phyloP scores from a whole-genome alignment of 2,888 invertebrate species.

The Tetragonisca angustula region DNA sequence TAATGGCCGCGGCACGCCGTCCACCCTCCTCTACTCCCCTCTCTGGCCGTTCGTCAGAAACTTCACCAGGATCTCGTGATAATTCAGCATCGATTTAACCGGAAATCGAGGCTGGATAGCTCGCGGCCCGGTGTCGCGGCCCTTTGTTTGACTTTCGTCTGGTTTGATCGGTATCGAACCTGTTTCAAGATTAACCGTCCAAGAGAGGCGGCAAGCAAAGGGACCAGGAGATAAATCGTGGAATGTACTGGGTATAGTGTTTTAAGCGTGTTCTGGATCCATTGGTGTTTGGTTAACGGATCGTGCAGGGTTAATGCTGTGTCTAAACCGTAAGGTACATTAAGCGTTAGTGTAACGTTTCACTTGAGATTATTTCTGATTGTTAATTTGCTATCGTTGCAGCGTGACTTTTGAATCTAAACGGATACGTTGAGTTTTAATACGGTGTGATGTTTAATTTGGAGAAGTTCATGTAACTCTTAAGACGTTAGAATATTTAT shows the following conservation, averaged over 20 bases:
- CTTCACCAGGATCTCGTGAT: constrained; percentile 32
- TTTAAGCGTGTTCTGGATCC: background rate
- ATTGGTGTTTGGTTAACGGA: background rate
- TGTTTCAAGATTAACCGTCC: background rate
- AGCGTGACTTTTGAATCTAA: no score
- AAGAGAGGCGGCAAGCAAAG: background rate
- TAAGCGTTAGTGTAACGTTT: no score
- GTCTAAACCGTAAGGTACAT: background rate
- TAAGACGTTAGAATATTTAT: no score
- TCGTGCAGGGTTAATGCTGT: background rate
- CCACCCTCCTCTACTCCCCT: background rate
- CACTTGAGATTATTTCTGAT: no score
- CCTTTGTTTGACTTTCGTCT: constrained; percentile 13
- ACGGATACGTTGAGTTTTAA: no score
- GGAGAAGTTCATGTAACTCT: no score
- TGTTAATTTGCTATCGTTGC: no score
- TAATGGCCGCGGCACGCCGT: constrained; percentile 45
- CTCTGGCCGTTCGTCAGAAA: constrained; percentile 28
- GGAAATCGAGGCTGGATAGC: constrained; percentile 23
- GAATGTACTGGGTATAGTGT: background rate
- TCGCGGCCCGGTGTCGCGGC: background rate
- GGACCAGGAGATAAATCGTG: no score
- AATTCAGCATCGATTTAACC: constrained; percentile 33
- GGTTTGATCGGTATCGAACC: background rate
- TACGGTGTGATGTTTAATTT: no score